Conservation (phyloP, 1,140 invertebrate genomes). For the Macrobrachium nipponense region DNA sequence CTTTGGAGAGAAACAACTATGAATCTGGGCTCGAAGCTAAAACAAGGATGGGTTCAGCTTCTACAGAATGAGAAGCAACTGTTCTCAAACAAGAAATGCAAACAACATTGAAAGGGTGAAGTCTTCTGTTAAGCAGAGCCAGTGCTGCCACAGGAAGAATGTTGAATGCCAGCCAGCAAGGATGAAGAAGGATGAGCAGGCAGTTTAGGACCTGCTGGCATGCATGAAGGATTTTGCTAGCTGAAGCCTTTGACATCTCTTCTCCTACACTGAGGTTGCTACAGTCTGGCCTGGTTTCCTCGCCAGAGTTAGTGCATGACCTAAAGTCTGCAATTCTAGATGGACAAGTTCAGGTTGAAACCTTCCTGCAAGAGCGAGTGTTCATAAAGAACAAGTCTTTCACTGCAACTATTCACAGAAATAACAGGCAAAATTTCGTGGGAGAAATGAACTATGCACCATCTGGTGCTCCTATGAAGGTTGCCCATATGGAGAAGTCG, state of each 20-base stretch:
- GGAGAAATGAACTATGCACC: not conserved
- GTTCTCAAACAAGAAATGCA: no score
- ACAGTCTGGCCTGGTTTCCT: conserved; percentile 18
- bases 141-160: no score
- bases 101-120: no score
- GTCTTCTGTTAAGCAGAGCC: no score
- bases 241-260: not conserved
- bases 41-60: no score
- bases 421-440: conserved; percentile 16
- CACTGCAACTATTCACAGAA: conserved; percentile 25
- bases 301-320: not conserved
- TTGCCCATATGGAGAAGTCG: not conserved
- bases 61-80: no score
- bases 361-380: no score
- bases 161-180: no score
- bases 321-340: not conserved
- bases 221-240: conserved; percentile 2
- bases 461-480: conserved; percentile 14
- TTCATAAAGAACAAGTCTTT: conserved; percentile 1
- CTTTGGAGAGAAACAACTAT: no score
- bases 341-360: no score
- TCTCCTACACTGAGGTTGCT: conserved; percentile 12
- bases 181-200: no score
- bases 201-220: not conserved
- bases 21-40: no score